These are phyloP conservation scores for Drosophila yakuba DNA, from an alignment of 1,140 invertebrate species.

Conservation along the genomic window DNA sequence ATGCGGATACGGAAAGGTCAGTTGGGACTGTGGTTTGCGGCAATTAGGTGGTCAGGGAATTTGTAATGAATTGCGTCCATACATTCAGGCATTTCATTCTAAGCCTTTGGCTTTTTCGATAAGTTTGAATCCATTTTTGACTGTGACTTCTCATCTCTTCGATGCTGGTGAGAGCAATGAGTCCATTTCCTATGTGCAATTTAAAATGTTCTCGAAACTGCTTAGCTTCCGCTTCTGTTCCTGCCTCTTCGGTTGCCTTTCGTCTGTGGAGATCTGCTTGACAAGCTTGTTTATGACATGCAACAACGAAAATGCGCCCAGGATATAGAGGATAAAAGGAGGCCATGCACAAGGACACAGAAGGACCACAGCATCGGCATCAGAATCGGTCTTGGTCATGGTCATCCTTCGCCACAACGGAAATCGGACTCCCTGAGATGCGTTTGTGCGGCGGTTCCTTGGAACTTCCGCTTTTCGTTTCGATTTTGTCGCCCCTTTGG, in stretches of 20 bases:
- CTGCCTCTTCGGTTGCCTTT: not conserved
- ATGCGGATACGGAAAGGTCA: not conserved
- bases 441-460: not conserved
- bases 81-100: not conserved
- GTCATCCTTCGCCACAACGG: constrained; percentile 1
- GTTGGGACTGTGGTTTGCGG: not conserved
- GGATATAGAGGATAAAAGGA: constrained; percentile 18
- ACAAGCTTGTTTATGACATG: constrained; percentile 56
- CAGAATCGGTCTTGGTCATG: constrained; percentile 8
- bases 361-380: not conserved
- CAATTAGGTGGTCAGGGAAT: not conserved
- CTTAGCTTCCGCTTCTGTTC: not conserved
- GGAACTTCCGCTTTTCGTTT: constrained; percentile 16
- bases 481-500: not conserved
- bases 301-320: constrained; percentile 48
- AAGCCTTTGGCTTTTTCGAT: no score
- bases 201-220: constrained; percentile 13
- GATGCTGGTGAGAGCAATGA: not conserved
- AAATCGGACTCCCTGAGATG: not conserved
- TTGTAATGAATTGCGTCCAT: not conserved
- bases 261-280: constrained; percentile 1
- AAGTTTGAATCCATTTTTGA: no score
- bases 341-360: constrained; percentile 6
- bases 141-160: not conserved
- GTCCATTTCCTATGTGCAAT: constrained; percentile 21